Evolutionary conservation across 2,797 vertebrate genomes (phyloP).

Genomic region (Darevskia mixta): DNA sequence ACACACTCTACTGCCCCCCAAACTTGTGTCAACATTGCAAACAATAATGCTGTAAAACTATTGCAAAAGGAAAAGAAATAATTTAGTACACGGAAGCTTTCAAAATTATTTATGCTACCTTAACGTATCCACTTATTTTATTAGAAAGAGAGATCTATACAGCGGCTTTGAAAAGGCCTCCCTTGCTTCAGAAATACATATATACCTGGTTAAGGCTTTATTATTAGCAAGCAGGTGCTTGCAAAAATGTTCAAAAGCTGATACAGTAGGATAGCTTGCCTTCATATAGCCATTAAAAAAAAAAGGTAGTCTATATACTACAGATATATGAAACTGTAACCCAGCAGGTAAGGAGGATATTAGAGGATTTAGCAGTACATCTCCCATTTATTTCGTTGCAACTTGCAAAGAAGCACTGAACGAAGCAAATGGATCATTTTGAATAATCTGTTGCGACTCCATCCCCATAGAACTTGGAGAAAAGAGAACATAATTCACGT

Average conservation of each 20-base stretch:
- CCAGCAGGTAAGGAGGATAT: constrained; percentile 24
- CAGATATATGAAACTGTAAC: constrained; percentile 13
- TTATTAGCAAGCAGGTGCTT: constrained; percentile 15
- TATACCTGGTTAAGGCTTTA: constrained; percentile 49
- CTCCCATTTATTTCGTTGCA: neutral
- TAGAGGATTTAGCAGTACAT: neutral
- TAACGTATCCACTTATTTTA: constrained; percentile 37
- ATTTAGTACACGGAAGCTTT: constrained; percentile 58
- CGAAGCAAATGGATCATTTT: neutral
- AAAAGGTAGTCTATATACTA: constrained; percentile 40
- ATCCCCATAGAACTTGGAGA: neutral
- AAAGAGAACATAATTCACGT: neutral
- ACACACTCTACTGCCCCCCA: neutral
- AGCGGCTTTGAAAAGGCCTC: constrained; percentile 32
- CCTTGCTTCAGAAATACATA: constrained; percentile 54
- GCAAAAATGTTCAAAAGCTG: constrained; percentile 19
- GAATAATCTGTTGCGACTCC: neutral
- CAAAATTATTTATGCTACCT: constrained; percentile 40
- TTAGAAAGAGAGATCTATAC: constrained; percentile 33
- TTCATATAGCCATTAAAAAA: constrained; percentile 23
- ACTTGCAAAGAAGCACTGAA: neutral
- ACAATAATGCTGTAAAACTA: constrained; percentile 62
- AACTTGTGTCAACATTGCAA: constrained; percentile 29
- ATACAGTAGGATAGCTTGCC: constrained; percentile 50
- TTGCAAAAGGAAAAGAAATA: constrained; percentile 63